Evolutionary conservation across 2,113 vertebrate genomes (phyloP), one percentile per base, ranked within the genome.

Genomic region (Mirza zaza): DNA sequence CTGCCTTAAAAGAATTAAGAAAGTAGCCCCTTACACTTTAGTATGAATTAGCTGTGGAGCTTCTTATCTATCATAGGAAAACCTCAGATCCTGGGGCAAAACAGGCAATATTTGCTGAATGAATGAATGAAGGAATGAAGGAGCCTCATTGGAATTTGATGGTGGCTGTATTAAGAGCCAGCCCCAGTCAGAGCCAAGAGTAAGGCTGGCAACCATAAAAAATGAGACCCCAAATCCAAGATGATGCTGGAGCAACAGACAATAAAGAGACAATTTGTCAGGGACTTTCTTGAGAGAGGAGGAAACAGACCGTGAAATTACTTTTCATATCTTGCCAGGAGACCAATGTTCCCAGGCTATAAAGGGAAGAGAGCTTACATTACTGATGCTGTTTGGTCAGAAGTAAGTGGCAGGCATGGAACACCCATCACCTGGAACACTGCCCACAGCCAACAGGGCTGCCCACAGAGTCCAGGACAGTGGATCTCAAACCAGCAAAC

Each of bases 291-390:
- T 34, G 52, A 85, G 50, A 90, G 20, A 45, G 81, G 57, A 82
- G 75, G 91, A 91, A 96, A 85, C 88, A 48, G 25, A 85, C 59
- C 42, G 7, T 92, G 95, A 94, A 93, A 96, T 96, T 81, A 93
- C 88, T 93, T 95, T 94, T 94, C 68, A 20, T 93, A 63, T 94
- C 91, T 95, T 96, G 76, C 77, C 77, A 82, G 75, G 67, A 97
- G 95, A 92, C 88, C 80, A 71, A 36, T 96, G 77, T 75, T 84
- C 50, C 59, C 55, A 83, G 75, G 91, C 82, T 85, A 50, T 67
- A 59, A 85, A 88, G 87, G 93, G 45, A 82, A 81, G 45, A 63
- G 32, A 42, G 39, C 52, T 87, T 94, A 61, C 52, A 90, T 92
- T 85, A 90, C 77, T 87, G 97, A 85, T 85, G 81, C 13, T 45